Conservation (phyloP, 2,888 invertebrate species). For the Troides oblongomaculatus region DNA sequence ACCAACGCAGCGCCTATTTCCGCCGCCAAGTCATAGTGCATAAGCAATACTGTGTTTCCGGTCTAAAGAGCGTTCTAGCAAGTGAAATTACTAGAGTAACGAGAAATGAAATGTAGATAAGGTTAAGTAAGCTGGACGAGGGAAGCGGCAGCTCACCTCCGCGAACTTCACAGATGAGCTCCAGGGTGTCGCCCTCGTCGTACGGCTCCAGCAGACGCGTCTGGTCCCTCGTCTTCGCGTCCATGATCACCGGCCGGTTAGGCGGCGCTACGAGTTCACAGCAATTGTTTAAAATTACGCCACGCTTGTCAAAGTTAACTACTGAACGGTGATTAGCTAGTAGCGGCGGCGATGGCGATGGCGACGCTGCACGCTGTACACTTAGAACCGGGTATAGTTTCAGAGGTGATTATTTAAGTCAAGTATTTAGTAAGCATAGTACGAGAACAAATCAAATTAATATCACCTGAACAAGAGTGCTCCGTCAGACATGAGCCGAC, state of each 20-base stretch:
- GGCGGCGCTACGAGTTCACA: conserved; percentile 85
- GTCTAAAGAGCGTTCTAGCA: too few species aligned
- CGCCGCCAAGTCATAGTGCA: too few species aligned
- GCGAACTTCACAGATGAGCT: conserved; percentile 88
- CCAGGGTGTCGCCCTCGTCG: conserved; percentile 90
- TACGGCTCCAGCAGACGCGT: conserved; percentile 88
- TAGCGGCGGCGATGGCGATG: too few species aligned
- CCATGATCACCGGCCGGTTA: conserved; percentile 88
- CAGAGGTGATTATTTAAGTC: too few species aligned
- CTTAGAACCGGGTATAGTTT: too few species aligned
- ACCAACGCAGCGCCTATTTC: too few species aligned
- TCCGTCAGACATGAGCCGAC: not conserved
- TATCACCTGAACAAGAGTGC: not conserved
- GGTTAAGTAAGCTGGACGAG: too few species aligned
- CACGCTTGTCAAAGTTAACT: not conserved
- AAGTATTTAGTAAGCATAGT: too few species aligned
- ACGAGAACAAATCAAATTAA: too few species aligned
- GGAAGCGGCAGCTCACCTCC: conserved; percentile 80
- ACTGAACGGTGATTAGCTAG: not conserved
- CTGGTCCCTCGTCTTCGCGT: conserved; percentile 86
- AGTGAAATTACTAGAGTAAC: not conserved
- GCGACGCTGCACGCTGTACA: too few species aligned
- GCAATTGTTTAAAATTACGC: not conserved
- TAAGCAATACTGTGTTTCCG: too few species aligned
- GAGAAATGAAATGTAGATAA: not conserved